These are phyloP conservation scores for Nibea albiflora DNA, from an alignment of 2,113 vertebrate genomes.

Conservation along the genomic window DNA sequence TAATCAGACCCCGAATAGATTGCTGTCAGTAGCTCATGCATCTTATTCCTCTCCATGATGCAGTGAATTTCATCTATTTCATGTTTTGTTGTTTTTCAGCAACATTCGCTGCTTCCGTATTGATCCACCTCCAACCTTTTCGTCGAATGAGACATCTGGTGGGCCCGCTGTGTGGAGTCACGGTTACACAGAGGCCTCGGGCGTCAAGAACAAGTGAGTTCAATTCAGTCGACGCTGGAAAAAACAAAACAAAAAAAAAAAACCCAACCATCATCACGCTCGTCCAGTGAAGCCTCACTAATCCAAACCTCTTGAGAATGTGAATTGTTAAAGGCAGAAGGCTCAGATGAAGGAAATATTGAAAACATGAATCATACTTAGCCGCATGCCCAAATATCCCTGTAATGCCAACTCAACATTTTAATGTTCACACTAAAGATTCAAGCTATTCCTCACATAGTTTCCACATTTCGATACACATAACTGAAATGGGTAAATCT, in stretches of 20 bases:
- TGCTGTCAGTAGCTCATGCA: background rate
- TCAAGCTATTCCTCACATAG: background rate
- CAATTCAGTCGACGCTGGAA: slow-evolving; percentile 40
- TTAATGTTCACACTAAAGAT: background rate
- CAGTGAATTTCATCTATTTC: slow-evolving; percentile 24
- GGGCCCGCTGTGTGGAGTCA: slow-evolving; percentile 98
- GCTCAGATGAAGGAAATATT: slow-evolving; percentile 42
- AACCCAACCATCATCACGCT: background rate
- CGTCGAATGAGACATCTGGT: slow-evolving; percentile 88
- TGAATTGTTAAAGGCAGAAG: slow-evolving; percentile 15
- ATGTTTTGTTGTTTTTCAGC: slow-evolving; percentile 78
- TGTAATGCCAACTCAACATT: background rate
- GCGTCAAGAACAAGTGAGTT: slow-evolving; percentile 96
- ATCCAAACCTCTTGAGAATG: slow-evolving; percentile 34
- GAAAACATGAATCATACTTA: slow-evolving; percentile 26
- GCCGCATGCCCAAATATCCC: background rate
- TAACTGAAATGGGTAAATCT: background rate
- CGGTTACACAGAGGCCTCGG: slow-evolving; percentile 95
- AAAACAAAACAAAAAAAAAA: background rate
- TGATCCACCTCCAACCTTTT: slow-evolving; percentile 90
- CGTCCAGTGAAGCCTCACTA: slow-evolving; percentile 27
- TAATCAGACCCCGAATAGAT: background rate
- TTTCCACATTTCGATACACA: background rate
- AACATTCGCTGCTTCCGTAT: slow-evolving; percentile 99
- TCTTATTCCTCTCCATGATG: background rate